phyloP scores from a whole-genome alignment of 2,113 vertebrate species.

The Sapayoa aenigma region DNA sequence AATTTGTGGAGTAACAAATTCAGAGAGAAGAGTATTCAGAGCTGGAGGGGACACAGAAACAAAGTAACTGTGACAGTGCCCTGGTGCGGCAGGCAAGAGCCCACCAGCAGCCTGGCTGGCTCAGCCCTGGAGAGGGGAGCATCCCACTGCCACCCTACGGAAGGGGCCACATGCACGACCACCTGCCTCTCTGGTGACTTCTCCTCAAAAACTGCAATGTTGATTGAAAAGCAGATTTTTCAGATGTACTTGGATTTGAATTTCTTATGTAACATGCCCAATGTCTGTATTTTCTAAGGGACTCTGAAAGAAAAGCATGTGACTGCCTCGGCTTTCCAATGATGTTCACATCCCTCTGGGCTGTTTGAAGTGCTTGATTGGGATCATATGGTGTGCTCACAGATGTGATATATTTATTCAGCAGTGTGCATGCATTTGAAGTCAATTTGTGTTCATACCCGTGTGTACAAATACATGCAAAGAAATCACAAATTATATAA shows the following conservation, averaged over 20 bases:
- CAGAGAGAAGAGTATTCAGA: background rate
- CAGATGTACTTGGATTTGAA: background rate
- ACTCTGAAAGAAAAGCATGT: accelerated
- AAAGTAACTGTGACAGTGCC: background rate
- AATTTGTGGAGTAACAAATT: background rate
- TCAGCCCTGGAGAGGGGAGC: background rate
- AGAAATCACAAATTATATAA: background rate
- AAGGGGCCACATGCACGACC: background rate
- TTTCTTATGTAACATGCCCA: background rate
- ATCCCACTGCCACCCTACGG: background rate
- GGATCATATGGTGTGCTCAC: background rate
- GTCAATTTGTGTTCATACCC: background rate
- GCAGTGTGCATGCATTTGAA: background rate
- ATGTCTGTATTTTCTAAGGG: background rate
- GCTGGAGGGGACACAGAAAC: background rate
- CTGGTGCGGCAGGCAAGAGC: background rate
- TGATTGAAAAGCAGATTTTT: background rate
- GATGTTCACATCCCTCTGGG: background rate
- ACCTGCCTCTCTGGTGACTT: background rate
- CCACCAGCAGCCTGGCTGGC: background rate
- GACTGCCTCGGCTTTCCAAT: background rate
- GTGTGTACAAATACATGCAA: background rate
- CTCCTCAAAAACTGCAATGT: background rate
- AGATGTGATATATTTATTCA: background rate
- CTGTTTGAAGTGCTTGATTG: background rate